Evolutionary conservation across 2,113 vertebrate genomes (phyloP).

Genomic region (Chaenocephalus aceratus): DNA sequence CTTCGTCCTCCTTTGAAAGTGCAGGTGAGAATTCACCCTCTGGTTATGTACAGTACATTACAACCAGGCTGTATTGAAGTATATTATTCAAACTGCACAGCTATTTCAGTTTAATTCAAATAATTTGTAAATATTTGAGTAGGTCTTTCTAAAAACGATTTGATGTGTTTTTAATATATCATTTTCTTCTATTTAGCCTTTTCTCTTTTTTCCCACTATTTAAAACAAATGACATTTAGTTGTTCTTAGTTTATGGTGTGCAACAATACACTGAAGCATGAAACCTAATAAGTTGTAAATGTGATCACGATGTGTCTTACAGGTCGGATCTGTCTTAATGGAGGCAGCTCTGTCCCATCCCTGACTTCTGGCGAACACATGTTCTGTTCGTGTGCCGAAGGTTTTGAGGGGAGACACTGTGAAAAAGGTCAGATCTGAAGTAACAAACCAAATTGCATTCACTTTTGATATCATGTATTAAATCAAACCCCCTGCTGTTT

Average conservation of each 20-base stretch:
- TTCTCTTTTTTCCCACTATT: no score
- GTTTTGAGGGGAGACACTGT: slow-evolving; percentile 69
- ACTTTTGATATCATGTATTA: not conserved
- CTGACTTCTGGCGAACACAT: slow-evolving; percentile 31
- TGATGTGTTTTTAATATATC: no score
- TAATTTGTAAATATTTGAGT: not conserved
- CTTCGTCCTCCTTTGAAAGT: not conserved
- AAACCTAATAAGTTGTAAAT: no score
- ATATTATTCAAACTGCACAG: not conserved
- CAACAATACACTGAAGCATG: no score
- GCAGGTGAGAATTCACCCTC: slow-evolving; percentile 50
- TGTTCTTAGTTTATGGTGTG: no score
- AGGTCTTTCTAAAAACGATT: no score
- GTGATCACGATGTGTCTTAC: not conserved
- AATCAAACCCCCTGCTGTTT: not conserved
- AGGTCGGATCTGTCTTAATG: slow-evolving; percentile 68
- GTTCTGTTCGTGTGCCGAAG: slow-evolving; percentile 69
- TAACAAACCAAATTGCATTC: not conserved
- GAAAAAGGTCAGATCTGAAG: slow-evolving; percentile 60
- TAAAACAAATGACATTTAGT: no score
- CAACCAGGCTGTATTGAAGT: fast-evolving
- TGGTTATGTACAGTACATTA: fast-evolving
- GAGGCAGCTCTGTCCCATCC: slow-evolving; percentile 57
- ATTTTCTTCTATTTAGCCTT: no score
- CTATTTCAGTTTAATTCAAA: no score